Percentiles rank a stretch among this genome's conserved stretches.
Conservation (phyloP, 2,113 vertebrate species). For the Pyrgilauda ruficollis region DNA sequence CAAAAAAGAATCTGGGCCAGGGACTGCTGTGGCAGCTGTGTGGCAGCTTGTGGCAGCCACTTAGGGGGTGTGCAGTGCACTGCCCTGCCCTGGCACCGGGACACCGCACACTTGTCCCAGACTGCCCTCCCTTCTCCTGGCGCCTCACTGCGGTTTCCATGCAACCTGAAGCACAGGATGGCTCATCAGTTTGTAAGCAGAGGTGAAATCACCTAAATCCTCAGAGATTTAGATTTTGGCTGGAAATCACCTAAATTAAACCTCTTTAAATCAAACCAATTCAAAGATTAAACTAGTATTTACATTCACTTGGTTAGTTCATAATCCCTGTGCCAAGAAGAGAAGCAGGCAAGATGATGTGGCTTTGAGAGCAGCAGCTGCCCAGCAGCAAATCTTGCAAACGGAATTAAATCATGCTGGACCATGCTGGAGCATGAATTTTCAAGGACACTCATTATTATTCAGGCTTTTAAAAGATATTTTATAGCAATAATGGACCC, state of each 20-base stretch:
- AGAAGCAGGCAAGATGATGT: not conserved
- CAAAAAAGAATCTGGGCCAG: too few relatives aligned
- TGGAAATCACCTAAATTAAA: not conserved
- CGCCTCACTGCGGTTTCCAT: not conserved
- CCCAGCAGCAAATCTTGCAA: not conserved
- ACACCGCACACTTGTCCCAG: not conserved
- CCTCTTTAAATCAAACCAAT: not conserved
- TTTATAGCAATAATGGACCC: not conserved
- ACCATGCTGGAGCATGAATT: not conserved
- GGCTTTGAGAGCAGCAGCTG: not conserved
- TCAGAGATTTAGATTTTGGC: not conserved
- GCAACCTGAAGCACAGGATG: not conserved
- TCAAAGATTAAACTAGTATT: not conserved
- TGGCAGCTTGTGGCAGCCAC: not conserved
- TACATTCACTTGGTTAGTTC: not conserved
- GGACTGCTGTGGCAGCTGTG: not conserved
- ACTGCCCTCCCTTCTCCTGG: not conserved
- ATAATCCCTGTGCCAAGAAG: not conserved
- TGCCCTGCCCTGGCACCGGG: too few relatives aligned
- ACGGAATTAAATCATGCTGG: not conserved
- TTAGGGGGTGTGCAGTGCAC: too few relatives aligned
- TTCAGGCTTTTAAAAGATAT: not conserved
- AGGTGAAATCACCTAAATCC: not conserved
- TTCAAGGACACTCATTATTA: not conserved
- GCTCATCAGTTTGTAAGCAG: not conserved